phyloP scores from a whole-genome alignment of 2,888 invertebrate species.

The Parnassius mnemosyne region DNA sequence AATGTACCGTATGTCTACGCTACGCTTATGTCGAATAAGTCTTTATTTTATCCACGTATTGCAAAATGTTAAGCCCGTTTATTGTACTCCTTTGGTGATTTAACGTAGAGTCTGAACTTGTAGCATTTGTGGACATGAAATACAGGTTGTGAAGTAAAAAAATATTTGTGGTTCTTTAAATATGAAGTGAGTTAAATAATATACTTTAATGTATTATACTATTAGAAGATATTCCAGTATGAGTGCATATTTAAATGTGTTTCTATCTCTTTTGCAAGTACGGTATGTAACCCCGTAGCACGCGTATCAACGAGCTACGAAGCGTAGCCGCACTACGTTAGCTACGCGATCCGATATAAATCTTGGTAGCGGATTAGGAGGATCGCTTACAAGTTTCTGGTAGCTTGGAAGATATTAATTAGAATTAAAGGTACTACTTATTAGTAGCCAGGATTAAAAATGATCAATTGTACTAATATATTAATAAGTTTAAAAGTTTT shows the following conservation, averaged over 20 bases:
- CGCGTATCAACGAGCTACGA: conserved; percentile 34
- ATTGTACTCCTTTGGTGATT: conserved; percentile 32
- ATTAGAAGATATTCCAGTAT: too few species aligned
- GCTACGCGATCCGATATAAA: conserved; percentile 64
- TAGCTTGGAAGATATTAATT: conserved; percentile 57
- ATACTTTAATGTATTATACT: too few species aligned
- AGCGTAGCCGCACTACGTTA: conserved; percentile 63
- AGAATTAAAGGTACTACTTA: conserved; percentile 21
- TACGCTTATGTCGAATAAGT: conserved; percentile 56
- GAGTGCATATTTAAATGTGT: too few species aligned
- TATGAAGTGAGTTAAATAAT: too few species aligned
- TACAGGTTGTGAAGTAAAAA: conserved; percentile 29
- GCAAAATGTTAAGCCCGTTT: conserved; percentile 49
- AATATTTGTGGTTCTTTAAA: too few species aligned
- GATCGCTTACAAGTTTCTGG: conserved; percentile 65
- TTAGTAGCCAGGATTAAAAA: too few species aligned
- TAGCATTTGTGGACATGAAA: conserved; percentile 15
- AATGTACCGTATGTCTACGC: conserved; percentile 49
- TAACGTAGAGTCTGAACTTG: conserved; percentile 12
- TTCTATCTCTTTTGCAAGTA: neutral
- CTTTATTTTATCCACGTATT: conserved; percentile 60
- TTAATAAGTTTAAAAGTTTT: too few species aligned
- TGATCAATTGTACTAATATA: too few species aligned
- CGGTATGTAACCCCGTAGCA: conserved; percentile 37
- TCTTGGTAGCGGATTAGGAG: conserved; percentile 63